A percentile compares a stretch with the other conserved stretches of the same genome.
Evolutionary conservation across 2,113 vertebrate genomes (phyloP).

Genomic region (Mus musculus): GRCm39 chr8:114894001-114894500

Average conservation of each 20-base stretch:
- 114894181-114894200: too few relatives aligned
- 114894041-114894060: neutral
- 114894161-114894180: neutral
- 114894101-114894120: neutral
- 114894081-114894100: neutral
- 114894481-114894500: neutral
- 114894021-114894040: conserved; percentile 45
- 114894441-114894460: neutral
- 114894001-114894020: neutral
- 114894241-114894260: too few relatives aligned
- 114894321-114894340: too few relatives aligned
- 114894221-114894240: too few relatives aligned
- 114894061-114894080: neutral
- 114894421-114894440: neutral
- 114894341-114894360: too few relatives aligned
- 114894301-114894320: too few relatives aligned
- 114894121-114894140: neutral
- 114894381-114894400: too few relatives aligned
- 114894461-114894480: neutral
- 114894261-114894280: too few relatives aligned
- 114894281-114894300: too few relatives aligned
- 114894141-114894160: neutral
- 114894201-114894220: too few relatives aligned
- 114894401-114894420: neutral
- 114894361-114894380: too few relatives aligned